Base-by-base conservation (phyloP, 2,797 vertebrate species). In the Chelmon rostratus region DNA sequence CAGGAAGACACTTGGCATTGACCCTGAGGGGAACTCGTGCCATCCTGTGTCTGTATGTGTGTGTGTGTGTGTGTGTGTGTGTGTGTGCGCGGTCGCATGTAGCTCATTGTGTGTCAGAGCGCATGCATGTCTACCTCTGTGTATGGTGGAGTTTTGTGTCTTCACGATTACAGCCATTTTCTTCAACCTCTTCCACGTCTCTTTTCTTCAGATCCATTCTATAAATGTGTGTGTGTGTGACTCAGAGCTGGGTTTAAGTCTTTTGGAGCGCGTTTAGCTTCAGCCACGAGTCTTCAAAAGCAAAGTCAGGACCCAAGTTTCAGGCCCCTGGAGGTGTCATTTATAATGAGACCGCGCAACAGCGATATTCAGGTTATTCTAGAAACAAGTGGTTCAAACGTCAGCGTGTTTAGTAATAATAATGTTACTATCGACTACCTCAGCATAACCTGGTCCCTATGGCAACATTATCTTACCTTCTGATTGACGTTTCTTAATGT, bases 1-100 rank as follows among this genome's bases (percentile, higher is more conserved):
- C 65, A 23, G 21, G 31, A 67, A 74, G 67, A 66, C 19, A 38
- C 63, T 69, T 77, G 40, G 18, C 31, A 53, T 5, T 61, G 66
- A 83, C 63, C 73, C 80, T 62, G 58, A 62, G 57, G 75, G 68
- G 21, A 56, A 33, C 18, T 13, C 19, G 1, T 61, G 23, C 2
- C n/a, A 0, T 13, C 11, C 23, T 52, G 35, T 5, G 11, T 35
- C 19, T 53, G 42, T 75, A 59, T 28, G 44, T 57, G 33, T 23
- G 28, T 58, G 38, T n/a, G 64, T 10, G 31, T 25, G 49, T 21
- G 52, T n/a, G n/a, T 28, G 44, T 57, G 33, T 23, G 28, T 58
- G 38, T n/a, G 64, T 10, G 31, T 25, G 49, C n/a, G n/a, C n/a
- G n/a, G n/a, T n/a, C n/a, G n/a, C n/a, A n/a, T 21, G 52, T 15